Evolutionary conservation across 2,797 vertebrate genomes (phyloP).

Genomic region (Enoplosus armatus): DNA sequence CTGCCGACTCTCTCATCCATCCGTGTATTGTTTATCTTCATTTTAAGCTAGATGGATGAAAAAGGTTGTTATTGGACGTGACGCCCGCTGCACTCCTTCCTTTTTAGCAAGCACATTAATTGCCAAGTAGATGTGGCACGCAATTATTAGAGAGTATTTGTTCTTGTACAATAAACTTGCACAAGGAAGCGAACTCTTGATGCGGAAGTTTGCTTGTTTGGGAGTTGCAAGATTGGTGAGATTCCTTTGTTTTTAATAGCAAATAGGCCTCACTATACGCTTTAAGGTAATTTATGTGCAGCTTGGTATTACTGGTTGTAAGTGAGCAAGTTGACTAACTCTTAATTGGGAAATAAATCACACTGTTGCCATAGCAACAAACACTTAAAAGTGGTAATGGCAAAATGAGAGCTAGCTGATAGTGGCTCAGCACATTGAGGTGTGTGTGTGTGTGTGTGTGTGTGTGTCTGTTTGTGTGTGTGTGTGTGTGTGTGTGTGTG

Average conservation of each 20-base stretch:
- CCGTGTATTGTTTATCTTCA: conserved; percentile 74
- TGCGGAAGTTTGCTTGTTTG: conserved; percentile 45
- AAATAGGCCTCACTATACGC: conserved; percentile 51
- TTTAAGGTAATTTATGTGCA: conserved; percentile 74
- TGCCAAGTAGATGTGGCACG: conserved; percentile 56
- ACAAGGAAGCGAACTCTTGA: conserved; percentile 36
- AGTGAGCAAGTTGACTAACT: conserved; percentile 73
- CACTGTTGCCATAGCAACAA: conserved; percentile 66
- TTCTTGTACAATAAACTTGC: conserved; percentile 40
- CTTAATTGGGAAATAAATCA: conserved; percentile 83
- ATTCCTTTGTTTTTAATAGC: conserved; percentile 53
- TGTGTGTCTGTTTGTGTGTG: conserved; percentile 20
- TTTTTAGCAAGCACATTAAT: conserved; percentile 63
- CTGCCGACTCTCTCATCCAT: conserved; percentile 69
- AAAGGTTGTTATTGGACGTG: conserved; percentile 55
- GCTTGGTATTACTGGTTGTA: conserved; percentile 66
- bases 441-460: conserved; percentile 34
- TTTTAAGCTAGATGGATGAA: conserved; percentile 67
- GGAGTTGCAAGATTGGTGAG: conserved; percentile 32
- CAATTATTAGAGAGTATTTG: conserved; percentile 61
- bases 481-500: conserved; percentile 24
- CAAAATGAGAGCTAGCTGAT: conserved; percentile 63
- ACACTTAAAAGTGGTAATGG: conserved; percentile 63
- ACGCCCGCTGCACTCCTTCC: conserved; percentile 49
- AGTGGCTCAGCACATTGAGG: conserved; percentile 36